A percentile compares a stretch with the other conserved stretches of the same genome.
Conservation (phyloP, 2,113 vertebrate genomes). For the Myxocyprinus asiaticus region DNA sequence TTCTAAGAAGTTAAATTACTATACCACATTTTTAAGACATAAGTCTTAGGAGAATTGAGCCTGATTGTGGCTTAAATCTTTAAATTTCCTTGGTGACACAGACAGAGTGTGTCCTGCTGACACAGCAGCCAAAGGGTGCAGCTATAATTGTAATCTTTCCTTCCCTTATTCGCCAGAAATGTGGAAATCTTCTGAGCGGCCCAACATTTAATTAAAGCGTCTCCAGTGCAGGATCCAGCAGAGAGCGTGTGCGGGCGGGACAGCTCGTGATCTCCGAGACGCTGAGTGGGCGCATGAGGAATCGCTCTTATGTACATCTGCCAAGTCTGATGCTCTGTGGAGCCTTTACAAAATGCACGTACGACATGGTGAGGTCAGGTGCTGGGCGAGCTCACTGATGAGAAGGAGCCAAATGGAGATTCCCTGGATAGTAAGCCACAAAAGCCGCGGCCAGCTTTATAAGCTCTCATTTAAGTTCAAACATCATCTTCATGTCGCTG, state of each 20-base stretch:
- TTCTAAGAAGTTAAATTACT: constrained; percentile 19
- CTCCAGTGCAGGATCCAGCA: constrained; percentile 59
- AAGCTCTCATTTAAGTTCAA: constrained; percentile 21
- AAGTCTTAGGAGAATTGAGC: constrained; percentile 36
- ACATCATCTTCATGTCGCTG: neutral
- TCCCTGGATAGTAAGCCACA: constrained; percentile 19
- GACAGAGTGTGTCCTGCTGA: constrained; percentile 68
- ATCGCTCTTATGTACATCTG: constrained; percentile 15
- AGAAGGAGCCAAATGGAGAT: constrained; percentile 17
- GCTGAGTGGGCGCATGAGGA: no score
- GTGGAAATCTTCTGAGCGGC: constrained; percentile 65
- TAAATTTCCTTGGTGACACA: constrained; percentile 52
- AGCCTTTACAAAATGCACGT: constrained; percentile 28
- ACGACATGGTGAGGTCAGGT: constrained; percentile 44
- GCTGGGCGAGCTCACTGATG: constrained; percentile 1
- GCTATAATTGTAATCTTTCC: constrained; percentile 73
- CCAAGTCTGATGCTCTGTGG: constrained; percentile 25
- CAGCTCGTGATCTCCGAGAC: no score
- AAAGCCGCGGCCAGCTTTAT: no score
- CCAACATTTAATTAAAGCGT: constrained; percentile 78
- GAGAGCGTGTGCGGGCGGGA: constrained; percentile 57
- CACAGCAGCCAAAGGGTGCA: constrained; percentile 61
- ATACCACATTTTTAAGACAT: neutral
- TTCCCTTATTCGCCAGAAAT: constrained; percentile 67
- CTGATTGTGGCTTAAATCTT: constrained; percentile 29